These are phyloP conservation scores for Pseudotriccus pelzelni DNA, from an alignment of 2,797 vertebrate species.

Conservation along the genomic window DNA sequence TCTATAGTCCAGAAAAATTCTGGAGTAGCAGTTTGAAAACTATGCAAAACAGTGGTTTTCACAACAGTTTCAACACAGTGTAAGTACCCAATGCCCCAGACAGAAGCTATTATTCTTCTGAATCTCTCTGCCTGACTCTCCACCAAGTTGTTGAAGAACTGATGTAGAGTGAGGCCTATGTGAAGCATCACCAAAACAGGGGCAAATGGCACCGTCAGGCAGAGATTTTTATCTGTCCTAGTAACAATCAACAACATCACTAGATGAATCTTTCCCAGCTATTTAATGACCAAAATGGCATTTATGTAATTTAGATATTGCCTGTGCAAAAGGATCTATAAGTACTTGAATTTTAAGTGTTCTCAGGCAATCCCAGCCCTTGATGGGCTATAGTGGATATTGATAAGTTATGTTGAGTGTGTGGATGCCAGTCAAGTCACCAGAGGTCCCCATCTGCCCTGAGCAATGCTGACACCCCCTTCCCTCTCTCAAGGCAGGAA, in stretches of 20 bases:
- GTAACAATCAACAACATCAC: background rate
- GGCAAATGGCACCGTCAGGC: background rate
- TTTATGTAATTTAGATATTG: background rate
- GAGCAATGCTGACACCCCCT: background rate
- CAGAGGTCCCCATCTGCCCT: background rate
- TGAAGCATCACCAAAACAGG: background rate
- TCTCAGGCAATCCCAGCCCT: background rate
- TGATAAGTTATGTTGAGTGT: background rate
- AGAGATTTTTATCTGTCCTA: background rate
- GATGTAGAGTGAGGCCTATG: background rate
- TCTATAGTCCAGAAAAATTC: background rate
- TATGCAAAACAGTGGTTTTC: background rate
- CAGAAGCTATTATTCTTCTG: background rate
- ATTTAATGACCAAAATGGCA: background rate
- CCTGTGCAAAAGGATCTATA: background rate
- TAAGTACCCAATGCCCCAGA: background rate
- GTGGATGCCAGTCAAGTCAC: background rate
- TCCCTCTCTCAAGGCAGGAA: background rate
- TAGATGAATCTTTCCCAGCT: background rate
- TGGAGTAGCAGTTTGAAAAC: background rate
- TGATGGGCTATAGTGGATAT: background rate
- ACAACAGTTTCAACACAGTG: accelerated
- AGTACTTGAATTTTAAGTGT: background rate
- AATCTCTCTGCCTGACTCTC: background rate
- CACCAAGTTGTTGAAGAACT: background rate